phyloP scores from a whole-genome alignment of 1,140 invertebrate species.

The Littorina saxatilis region DNA sequence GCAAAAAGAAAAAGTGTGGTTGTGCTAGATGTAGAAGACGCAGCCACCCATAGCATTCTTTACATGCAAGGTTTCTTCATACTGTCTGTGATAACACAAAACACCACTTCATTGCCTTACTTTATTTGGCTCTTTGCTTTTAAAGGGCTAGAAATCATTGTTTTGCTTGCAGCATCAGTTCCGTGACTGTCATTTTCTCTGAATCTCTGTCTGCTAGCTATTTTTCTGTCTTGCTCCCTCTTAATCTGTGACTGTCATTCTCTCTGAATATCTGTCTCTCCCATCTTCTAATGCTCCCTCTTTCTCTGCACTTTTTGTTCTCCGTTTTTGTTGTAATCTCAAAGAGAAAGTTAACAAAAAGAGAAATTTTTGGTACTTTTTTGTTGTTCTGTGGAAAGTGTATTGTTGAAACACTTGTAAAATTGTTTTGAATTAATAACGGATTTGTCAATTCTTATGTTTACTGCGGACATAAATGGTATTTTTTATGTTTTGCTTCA shows the following conservation, averaged over 20 bases:
- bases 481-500: no score
- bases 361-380: no score
- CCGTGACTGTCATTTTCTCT: neutral
- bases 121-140: neutral
- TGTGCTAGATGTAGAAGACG: neutral
- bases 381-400: neutral
- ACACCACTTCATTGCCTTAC: neutral
- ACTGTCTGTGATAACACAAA: neutral
- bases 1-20: no score
- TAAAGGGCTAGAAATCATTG: neutral
- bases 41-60: neutral
- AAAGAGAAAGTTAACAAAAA: no score
- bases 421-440: neutral
- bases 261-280: neutral
- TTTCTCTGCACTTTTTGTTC: neutral
- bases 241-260: no score
- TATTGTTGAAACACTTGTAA: neutral
- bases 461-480: neutral
- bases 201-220: neutral
- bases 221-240: no score
- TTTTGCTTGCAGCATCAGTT: neutral
- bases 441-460: neutral
- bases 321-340: neutral
- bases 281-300: neutral
- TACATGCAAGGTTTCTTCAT: neutral